Conservation (phyloP, 2,888 invertebrate species). For the Carabus problematicus region DNA sequence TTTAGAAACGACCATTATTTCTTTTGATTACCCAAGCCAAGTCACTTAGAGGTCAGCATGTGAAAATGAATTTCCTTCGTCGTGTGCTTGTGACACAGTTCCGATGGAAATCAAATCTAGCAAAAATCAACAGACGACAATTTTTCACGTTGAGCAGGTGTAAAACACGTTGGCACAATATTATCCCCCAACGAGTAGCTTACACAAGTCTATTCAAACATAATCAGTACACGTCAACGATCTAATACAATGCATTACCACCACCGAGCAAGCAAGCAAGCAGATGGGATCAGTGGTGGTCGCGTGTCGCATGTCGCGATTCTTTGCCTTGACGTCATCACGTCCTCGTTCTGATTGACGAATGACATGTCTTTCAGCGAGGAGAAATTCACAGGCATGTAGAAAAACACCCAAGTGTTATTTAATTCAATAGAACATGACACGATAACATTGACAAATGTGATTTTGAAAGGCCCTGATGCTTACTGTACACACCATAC, state of each 20-base stretch:
- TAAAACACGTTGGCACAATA: constrained; percentile 6
- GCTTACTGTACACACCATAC: constrained; percentile 24
- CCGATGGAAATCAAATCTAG: too few species aligned
- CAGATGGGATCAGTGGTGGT: constrained; percentile 28
- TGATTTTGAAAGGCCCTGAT: constrained; percentile 51
- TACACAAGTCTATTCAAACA: constrained; percentile 17
- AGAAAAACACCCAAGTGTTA: constrained; percentile 48
- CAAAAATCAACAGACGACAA: neutral
- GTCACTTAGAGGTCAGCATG: too few species aligned
- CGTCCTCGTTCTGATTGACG: constrained; percentile 42
- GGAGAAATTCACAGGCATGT: constrained; percentile 12
- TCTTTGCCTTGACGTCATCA: neutral
- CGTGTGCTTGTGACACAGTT: neutral
- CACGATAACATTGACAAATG: constrained; percentile 56
- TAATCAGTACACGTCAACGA: constrained; percentile 25
- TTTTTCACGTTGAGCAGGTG: constrained; percentile 8
- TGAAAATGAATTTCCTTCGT: too few species aligned
- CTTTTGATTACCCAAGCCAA: too few species aligned
- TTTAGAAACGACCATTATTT: too few species aligned
- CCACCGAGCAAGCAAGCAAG: neutral
- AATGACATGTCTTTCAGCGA: constrained; percentile 43
- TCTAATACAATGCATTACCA: constrained; percentile 39
- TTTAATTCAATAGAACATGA: constrained; percentile 56
- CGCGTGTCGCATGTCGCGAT: constrained; percentile 18
- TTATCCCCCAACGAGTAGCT: neutral